Base-by-base conservation (phyloP, 2,888 invertebrate genomes). In the Eumerus sabulonum region DNA sequence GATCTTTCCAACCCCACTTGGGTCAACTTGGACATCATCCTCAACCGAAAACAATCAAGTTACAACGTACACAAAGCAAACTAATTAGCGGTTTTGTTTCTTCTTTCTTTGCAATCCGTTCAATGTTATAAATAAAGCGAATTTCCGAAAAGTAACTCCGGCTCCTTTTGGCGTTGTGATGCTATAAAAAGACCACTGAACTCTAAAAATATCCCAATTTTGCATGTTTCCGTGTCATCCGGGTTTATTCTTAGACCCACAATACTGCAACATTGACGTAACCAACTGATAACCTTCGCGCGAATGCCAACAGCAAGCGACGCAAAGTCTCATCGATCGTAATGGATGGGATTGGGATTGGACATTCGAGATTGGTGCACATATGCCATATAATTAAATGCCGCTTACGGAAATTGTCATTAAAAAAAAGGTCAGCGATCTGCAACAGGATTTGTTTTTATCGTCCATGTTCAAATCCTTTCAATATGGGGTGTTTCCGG, bases 351-450 rank as follows among this genome's bases (percentile, higher is more conserved):
- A 45, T 56, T 27, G n/a, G 50, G 56, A 56, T 62, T 56, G 42
- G 54, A 68, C 48, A 59, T n/a, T n/a, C n/a, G n/a, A n/a, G 64
- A n/a, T n/a, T n/a, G n/a, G n/a, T n/a, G n/a, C n/a, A n/a, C n/a
- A n/a, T n/a, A n/a, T n/a, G n/a, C n/a, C n/a, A 71, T 72, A 72
- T 59, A 77, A 73, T 67, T 72, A 72, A 62, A 63, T 51, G 13
- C 38, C 18, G 62, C 73, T 73, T 79, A 51, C 74, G 79, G 74
- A 79, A 74, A 79, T 47, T 73, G 68, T 79, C 63, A 70, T 74
- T 50, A 53, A 59, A 67, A n/a, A n/a, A 77, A 74, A 79, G 79
- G 79, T 79, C 79, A 79, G 79, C 64, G 79, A 53, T 74, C 79
- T 64, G 74, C 79, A 79, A 74, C 79, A 79, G 79, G 79, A 79